Base-by-base conservation (phyloP, 2,888 invertebrate genomes). In the Nomada fabriciana region DNA sequence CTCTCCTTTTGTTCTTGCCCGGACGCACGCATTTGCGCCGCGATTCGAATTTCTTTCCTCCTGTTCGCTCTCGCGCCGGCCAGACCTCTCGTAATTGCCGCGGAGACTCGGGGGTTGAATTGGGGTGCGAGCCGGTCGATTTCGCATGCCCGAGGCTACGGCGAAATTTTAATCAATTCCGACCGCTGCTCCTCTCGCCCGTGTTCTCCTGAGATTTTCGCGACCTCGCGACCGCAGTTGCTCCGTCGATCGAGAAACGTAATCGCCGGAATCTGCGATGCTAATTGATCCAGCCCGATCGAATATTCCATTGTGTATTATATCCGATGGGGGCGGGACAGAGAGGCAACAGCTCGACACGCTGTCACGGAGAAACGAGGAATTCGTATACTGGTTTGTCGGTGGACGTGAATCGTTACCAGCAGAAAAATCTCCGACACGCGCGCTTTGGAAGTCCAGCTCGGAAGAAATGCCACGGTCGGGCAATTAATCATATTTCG, bases 401-500 rank as follows among this genome's bases (percentile, higher is more conserved):
- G 65, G 15, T 47, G 53, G 63, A 72, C 69, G 69, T 52, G 73
- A 63, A 76, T 74, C 75, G 78, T 83, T 86, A 83, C 81, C 80
- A 52, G 71, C 82, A 85, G 88, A 88, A 85, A 86, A 80, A 76
- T 85, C 74, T 68, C 42, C 67, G 70, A 60, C 69, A 59, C 64
- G 67, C 81, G 63, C 61, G 78, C 68, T 76, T 78, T 82, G 73
- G 84, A 81, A 79, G 86, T 72, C 86, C 76, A 68, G 83, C 73
- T 82, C 84, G 86, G 85, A 83, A 90, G 90, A 90, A 91, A 90
- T 89, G 89, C 89, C 90, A 91, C 87, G 89, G 87, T 84, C 87
- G 87, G 89, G 91, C 93, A 93, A 93, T 93, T 93, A 93, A 93
- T 93, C 93, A 93, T 93, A 93, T 93, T 93, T 93, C 92, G 92